Conservation (phyloP, 2,888 invertebrate genomes). For the Hirtodrosophila histrioides region DNA sequence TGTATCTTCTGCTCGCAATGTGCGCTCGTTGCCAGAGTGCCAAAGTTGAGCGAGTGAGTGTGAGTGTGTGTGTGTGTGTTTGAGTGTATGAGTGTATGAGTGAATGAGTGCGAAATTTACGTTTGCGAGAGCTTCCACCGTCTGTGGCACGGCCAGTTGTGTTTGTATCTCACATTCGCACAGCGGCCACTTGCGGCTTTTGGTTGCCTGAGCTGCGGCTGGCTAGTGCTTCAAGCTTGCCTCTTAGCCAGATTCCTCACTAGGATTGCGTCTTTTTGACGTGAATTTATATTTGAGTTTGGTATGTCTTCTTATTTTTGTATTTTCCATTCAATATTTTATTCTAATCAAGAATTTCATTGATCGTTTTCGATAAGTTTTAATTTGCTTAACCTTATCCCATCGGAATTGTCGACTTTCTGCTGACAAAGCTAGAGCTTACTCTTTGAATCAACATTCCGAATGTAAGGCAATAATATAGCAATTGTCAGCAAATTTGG, state of each 20-base stretch:
- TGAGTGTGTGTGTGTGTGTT: conserved; percentile 7
- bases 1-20: conserved; percentile 56
- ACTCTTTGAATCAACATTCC: too few relatives aligned
- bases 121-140: conserved; percentile 49
- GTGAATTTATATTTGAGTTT: conserved; percentile 12
- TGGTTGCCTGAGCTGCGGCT: conserved; percentile 26
- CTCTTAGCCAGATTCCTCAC: not conserved
- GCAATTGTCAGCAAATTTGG: too few relatives aligned
- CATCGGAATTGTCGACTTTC: too few relatives aligned
- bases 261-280: conserved; percentile 10
- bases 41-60: conserved; percentile 34
- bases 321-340: not conserved
- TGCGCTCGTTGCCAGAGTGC: conserved; percentile 29
- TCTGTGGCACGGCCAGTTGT: conserved; percentile 54
- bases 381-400: too few relatives aligned
- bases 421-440: too few relatives aligned
- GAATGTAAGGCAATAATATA: too few relatives aligned
- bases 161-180: conserved; percentile 42
- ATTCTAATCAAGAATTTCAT: not conserved
- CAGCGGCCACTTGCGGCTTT: conserved; percentile 34
- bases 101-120: conserved; percentile 61
- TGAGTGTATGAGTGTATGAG: conserved; percentile 39
- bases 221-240: conserved; percentile 5
- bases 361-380: too few relatives aligned
- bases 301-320: conserved; percentile 28